These are phyloP conservation scores for Anarhynchus alexandrinus DNA, from an alignment of 2,113 vertebrate species.

Conservation along the genomic window DNA sequence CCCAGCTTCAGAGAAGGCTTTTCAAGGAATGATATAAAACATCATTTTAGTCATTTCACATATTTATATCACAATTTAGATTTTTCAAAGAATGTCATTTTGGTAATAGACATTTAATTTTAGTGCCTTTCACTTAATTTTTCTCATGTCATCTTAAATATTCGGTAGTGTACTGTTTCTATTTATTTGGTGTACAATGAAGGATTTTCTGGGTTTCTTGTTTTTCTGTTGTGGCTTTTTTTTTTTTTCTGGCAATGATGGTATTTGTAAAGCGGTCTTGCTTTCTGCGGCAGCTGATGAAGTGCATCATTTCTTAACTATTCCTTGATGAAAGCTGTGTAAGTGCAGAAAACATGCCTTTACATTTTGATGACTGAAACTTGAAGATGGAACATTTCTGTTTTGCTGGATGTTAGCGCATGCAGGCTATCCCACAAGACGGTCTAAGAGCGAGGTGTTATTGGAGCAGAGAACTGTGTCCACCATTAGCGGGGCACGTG, in stretches of 20 bases:
- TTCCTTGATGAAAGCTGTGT: not conserved
- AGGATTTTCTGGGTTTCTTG: not conserved
- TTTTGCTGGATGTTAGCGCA: no score
- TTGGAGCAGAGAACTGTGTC: rapidly evolving
- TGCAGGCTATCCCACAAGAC: not conserved
- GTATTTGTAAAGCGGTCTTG: not conserved
- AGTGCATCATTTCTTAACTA: not conserved
- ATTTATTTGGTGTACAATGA: not conserved
- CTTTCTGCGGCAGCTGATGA: not conserved
- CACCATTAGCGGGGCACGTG: rapidly evolving
- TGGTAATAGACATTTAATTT: not conserved
- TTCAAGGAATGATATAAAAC: not conserved
- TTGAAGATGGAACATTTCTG: not conserved
- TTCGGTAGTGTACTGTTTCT: not conserved
- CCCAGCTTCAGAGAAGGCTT: not conserved
- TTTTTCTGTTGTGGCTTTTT: no score
- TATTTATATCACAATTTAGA: not conserved
- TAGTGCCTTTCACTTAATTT: not conserved
- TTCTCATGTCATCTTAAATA: not conserved
- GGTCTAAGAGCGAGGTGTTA: not conserved
- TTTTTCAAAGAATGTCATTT: not conserved
- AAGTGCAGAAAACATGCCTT: not conserved
- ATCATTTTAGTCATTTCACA: not conserved
- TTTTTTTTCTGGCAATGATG: not conserved
- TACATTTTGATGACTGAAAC: not conserved